These are phyloP conservation scores for Odontothrips loti DNA, from an alignment of 2,888 invertebrate genomes.

Conservation along the genomic window DNA sequence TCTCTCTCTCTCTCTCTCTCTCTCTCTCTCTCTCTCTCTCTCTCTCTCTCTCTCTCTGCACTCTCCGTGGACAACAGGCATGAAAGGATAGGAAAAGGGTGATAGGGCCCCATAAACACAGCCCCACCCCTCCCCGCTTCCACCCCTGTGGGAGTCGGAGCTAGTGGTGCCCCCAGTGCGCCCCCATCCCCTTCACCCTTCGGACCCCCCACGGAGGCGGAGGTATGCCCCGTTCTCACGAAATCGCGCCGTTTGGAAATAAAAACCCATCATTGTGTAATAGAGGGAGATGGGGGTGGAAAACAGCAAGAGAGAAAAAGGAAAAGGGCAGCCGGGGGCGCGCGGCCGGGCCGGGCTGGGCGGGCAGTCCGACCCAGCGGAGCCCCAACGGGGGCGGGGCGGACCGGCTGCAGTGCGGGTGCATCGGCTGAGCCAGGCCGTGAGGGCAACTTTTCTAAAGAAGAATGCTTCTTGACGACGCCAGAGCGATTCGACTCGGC, in stretches of 20 bases:
- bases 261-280: conserved; percentile 20
- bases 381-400: too few relatives aligned
- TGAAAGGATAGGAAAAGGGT: not conserved
- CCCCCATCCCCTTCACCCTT: not conserved
- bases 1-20: too few relatives aligned
- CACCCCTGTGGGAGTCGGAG: not conserved
- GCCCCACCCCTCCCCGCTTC: not conserved
- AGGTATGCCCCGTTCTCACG: conserved; percentile 17
- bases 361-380: not conserved
- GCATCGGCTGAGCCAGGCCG: too few relatives aligned
- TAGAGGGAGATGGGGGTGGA: not conserved
- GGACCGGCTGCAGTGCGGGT: too few relatives aligned
- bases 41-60: too few relatives aligned
- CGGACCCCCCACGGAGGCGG: not conserved
- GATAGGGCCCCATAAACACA: not conserved
- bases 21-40: too few relatives aligned
- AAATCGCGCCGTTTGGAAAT: conserved; percentile 24
- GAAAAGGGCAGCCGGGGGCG: not conserved
- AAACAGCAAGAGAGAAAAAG: not conserved
- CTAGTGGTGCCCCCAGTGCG: not conserved
- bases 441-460: too few relatives aligned
- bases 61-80: too few relatives aligned
- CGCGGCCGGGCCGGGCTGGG: not conserved
- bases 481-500: too few relatives aligned
- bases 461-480: too few relatives aligned